Conservation (phyloP, 2,888 invertebrate genomes). For the Ichneumoninae sp. region DNA sequence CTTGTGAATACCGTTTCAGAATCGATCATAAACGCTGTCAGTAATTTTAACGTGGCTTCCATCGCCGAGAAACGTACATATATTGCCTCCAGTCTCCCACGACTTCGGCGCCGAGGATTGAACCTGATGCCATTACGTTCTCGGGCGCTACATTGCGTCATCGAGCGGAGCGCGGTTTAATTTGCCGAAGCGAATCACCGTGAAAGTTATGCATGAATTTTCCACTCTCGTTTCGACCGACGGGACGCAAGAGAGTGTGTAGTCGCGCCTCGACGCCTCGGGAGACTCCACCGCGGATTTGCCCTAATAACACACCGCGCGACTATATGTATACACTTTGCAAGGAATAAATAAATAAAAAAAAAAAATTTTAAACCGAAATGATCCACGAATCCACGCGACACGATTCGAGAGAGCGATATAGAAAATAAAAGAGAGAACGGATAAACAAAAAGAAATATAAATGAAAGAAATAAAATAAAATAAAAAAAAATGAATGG, state of each 20-base stretch:
- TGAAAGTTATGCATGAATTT: conserved; percentile 78
- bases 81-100: not conserved
- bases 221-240: conserved; percentile 58
- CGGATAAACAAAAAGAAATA: not conserved
- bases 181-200: conserved; percentile 69
- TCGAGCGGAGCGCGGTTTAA: conserved; percentile 53
- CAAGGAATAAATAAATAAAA: conserved; percentile 35
- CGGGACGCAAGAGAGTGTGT: conserved; percentile 2
- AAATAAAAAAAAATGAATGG: conserved; percentile 29
- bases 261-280: conserved; percentile 36
- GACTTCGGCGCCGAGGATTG: conserved; percentile 18
- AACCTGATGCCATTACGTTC: conserved; percentile 6
- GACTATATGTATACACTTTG: conserved; percentile 16
- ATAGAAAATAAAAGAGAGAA: not conserved
- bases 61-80: not conserved
- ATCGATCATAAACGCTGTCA: not conserved
- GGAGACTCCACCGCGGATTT: conserved; percentile 66
- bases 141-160: conserved; percentile 1
- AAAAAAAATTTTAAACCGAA: too few relatives aligned
- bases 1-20: not conserved
- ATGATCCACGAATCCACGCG: not conserved
- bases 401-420: not conserved
- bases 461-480: not conserved
- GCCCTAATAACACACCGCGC: conserved; percentile 53
- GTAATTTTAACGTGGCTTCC: not conserved